Conservation (phyloP, 1,140 invertebrate genomes). For the Carposina sasakii region DNA sequence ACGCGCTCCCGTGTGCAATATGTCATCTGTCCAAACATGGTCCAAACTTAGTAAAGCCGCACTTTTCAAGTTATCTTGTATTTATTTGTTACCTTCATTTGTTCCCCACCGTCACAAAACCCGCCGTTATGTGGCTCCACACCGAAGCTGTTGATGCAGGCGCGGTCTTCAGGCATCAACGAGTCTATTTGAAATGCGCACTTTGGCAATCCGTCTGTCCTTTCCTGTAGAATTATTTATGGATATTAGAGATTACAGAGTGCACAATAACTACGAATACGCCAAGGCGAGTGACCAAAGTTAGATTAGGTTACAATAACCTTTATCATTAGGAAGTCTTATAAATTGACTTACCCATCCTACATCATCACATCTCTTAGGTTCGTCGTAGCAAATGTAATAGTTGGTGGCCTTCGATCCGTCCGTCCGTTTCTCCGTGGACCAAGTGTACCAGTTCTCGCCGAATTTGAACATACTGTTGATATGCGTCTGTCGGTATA, state of each 20-base stretch:
- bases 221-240: slow-evolving; percentile 37
- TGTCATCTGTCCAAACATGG: too few species aligned
- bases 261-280: too few species aligned
- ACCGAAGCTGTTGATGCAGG: slow-evolving; percentile 54
- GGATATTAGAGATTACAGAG: slow-evolving; percentile 3
- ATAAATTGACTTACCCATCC: slow-evolving; percentile 48
- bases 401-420: slow-evolving; percentile 52
- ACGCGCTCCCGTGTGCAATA: too few species aligned
- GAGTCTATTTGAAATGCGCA: slow-evolving; percentile 62
- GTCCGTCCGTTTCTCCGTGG: slow-evolving; percentile 48
- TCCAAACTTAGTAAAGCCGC: too few species aligned
- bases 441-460: slow-evolving; percentile 63
- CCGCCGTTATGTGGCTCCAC: slow-evolving; percentile 39
- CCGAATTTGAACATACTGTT: slow-evolving; percentile 65
- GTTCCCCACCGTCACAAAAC: slow-evolving; percentile 50
- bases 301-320: too few species aligned
- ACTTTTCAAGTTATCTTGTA: too few species aligned
- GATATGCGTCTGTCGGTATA: slow-evolving; percentile 52
- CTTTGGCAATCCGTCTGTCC: slow-evolving; percentile 42
- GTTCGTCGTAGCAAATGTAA: slow-evolving; percentile 59
- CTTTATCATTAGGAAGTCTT: too few species aligned
- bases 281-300: too few species aligned
- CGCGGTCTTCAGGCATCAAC: slow-evolving; percentile 49
- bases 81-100: slow-evolving; percentile 62
- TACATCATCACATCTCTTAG: slow-evolving; percentile 56